Conservation (phyloP, 1,140 invertebrate genomes). For the Ganaspis sp. region DNA sequence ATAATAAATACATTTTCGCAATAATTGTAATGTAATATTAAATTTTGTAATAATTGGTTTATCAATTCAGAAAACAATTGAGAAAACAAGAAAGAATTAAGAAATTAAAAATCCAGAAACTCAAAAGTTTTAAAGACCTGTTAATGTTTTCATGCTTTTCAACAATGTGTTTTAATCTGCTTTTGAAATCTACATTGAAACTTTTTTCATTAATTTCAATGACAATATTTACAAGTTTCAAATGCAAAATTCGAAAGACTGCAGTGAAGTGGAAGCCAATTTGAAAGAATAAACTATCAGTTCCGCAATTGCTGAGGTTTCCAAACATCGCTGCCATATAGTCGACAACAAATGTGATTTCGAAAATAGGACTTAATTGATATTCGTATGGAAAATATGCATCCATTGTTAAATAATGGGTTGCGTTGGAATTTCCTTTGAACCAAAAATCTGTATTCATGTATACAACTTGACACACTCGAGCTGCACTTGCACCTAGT, state of each 20-base stretch:
- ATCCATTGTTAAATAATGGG: not conserved
- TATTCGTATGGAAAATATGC: not conserved
- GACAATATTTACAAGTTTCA: not conserved
- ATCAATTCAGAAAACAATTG: too few relatives aligned
- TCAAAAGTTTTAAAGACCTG: too few relatives aligned
- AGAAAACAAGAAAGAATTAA: too few relatives aligned
- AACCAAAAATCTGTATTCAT: not conserved
- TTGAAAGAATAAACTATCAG: not conserved
- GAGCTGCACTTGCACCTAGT: not conserved
- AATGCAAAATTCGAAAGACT: not conserved
- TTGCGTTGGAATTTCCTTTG: not conserved
- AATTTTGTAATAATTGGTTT: too few relatives aligned
- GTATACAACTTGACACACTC: not conserved
- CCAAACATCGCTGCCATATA: not conserved
- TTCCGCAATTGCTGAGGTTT: not conserved
- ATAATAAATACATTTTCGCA: too few relatives aligned
- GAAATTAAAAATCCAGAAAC: too few relatives aligned
- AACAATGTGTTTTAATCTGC: not conserved
- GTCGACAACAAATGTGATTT: not conserved
- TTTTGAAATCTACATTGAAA: not conserved
- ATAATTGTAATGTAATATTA: too few relatives aligned
- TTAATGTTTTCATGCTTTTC: not conserved
- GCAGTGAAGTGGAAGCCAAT: too few relatives aligned
- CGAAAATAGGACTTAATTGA: not conserved
- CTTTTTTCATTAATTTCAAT: not conserved